Base-by-base conservation (phyloP, 1,140 invertebrate species). In the Caenorhabditis briggsae region DNA sequence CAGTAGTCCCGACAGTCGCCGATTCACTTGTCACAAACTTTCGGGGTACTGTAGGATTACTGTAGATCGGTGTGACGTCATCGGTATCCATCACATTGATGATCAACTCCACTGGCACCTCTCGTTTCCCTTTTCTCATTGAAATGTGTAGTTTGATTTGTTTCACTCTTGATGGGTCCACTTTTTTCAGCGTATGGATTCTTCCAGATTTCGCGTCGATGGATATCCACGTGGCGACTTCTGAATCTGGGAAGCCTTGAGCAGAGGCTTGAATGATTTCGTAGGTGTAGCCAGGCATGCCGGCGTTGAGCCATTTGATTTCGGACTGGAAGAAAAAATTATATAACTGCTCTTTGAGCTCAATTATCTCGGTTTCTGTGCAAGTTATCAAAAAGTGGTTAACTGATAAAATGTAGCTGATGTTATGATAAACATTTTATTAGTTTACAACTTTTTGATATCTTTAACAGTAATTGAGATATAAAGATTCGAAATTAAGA, bases 91-190 rank as follows among this genome's bases (percentile, higher is more conserved):
- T 70, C n/a, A 86, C 85, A 41, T 86, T 86, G 14, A 86, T 86
- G 6, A 86, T 86, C 41, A 86, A 25, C 12, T 86, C 85, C 20
- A 86, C 85, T 2, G 85, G 85, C 12, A 86, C 61, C 82, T 86
- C 85, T 12, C 85, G 74, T 43, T 86, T 86, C 33, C 85, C 85
- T 58, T 86, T 86, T 46, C 82, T 59, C 85, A 86, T 86, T 14
- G 74, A 82, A 20, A 86, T 86, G 23, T 82, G 58, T 20, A 86
- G 48, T 65, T 74, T 64, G 14, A 86, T 83, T 41, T 82, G 55
- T 25, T 86, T 82, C 18, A 82, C 56, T 55, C 18, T 55, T 6
- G 56, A 58, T 48, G 85, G 74, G 18, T 70, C 50, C 7, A 86
- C n/a, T 7, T 70, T 78, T 53, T 43, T 58, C 55, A 78, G 16